phyloP scores from a whole-genome alignment of 2,113 vertebrate species.

The Pluvialis apricaria region DNA sequence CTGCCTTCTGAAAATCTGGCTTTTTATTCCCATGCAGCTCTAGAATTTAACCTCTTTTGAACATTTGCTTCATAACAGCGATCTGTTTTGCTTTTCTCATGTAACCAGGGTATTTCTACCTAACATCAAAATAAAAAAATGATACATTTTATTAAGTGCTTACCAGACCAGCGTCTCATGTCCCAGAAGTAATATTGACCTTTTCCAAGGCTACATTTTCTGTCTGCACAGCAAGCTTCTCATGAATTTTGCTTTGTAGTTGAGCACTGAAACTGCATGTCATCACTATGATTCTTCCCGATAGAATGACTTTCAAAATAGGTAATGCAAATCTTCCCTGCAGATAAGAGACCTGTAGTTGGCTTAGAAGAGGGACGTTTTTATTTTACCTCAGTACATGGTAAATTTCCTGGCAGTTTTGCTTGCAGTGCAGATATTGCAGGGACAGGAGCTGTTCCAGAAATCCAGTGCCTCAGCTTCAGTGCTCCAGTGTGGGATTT shows the following conservation, averaged over 20 bases:
- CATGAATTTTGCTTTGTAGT: neutral
- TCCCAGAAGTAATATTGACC: neutral
- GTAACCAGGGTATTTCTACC: neutral
- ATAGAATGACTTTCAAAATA: neutral
- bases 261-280: neutral
- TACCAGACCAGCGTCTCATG: neutral
- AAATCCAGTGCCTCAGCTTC: neutral
- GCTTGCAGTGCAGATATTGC: neutral
- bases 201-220: neutral
- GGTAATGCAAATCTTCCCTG: neutral
- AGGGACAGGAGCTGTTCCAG: neutral
- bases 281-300: neutral
- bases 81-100: neutral
- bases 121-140: neutral
- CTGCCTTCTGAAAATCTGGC: neutral
- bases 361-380: neutral
- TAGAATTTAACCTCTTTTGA: neutral
- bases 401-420: neutral
- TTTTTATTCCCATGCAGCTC: neutral
- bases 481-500: neutral
- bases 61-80: neutral
- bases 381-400: neutral
- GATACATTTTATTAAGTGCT: neutral
- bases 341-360: neutral
- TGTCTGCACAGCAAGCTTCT: neutral